phyloP scores from a whole-genome alignment of 2,113 vertebrate genomes.

The Isichthys henryi region DNA sequence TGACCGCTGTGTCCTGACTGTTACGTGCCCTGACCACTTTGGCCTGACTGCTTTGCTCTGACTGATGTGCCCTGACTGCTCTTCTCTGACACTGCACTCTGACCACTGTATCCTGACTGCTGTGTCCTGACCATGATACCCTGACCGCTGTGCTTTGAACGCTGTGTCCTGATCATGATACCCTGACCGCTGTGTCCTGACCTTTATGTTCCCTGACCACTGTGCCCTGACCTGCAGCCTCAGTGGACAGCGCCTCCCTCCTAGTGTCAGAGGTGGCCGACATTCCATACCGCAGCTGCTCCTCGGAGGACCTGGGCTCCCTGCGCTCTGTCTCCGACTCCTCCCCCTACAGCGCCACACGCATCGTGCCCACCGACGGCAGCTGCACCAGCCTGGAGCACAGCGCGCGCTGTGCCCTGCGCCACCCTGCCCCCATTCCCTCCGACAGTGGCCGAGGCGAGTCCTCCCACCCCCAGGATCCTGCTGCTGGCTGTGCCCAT shows the following conservation, averaged over 20 bases:
- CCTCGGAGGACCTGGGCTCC: constrained; percentile 75
- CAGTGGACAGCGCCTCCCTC: constrained; percentile 70
- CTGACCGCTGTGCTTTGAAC: neutral
- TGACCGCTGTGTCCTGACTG: neutral
- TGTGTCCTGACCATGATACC: neutral
- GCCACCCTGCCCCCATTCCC: constrained; percentile 42
- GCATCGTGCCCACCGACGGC: constrained; percentile 49
- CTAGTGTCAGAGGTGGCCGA: constrained; percentile 70
- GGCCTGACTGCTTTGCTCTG: too few relatives aligned
- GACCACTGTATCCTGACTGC: neutral
- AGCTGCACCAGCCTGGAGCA: constrained; percentile 65
- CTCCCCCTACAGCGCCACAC: constrained; percentile 59
- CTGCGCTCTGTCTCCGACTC: constrained; percentile 72
- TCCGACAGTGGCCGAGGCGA: constrained; percentile 49
- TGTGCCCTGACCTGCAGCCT: constrained; percentile 50
- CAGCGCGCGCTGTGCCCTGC: constrained; percentile 43
- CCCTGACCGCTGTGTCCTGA: neutral
- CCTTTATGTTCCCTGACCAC: neutral
- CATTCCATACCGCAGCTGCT: constrained; percentile 63
- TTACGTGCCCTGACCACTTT: neutral
- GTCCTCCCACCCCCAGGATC: constrained; percentile 56
- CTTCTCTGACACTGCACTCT: neutral
- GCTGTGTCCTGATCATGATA: neutral
- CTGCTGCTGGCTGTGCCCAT: neutral
- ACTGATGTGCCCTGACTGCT: neutral